phyloP scores from a whole-genome alignment of 2,888 invertebrate species.

The Diogma glabrata region DNA sequence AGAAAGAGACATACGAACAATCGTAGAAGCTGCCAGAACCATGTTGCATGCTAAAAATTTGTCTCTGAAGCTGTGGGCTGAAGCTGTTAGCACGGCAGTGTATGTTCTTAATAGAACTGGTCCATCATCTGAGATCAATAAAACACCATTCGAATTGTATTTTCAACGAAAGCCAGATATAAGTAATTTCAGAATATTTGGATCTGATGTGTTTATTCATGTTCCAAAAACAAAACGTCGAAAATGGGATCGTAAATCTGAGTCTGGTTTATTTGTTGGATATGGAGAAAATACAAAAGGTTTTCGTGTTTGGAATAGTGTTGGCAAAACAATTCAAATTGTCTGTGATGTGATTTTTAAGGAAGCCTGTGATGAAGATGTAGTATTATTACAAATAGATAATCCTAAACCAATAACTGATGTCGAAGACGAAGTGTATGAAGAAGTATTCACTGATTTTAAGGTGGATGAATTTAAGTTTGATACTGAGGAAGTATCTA shows the following conservation, averaged over 20 bases:
- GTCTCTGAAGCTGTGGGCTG: conserved; percentile 18
- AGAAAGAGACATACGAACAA: neutral
- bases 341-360: conserved; percentile 5
- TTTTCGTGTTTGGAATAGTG: conserved; percentile 2
- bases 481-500: neutral
- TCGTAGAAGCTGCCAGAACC: conserved; percentile 13
- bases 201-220: conserved; percentile 18
- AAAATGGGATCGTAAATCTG: conserved; percentile 10
- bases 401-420: too few species aligned
- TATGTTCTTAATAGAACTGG: conserved; percentile 25
- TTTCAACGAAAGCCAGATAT: conserved; percentile 16
- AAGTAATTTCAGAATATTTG: conserved; percentile 20
- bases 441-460: neutral
- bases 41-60: conserved; percentile 18
- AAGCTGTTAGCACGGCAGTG: conserved; percentile 27
- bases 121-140: conserved; percentile 15
- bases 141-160: conserved; percentile 20
- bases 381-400: too few species aligned
- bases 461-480: neutral
- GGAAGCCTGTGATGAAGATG: too few species aligned
- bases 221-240: conserved; percentile 17
- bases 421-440: too few species aligned
- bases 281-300: neutral
- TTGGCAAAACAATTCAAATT: neutral
- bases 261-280: neutral